Conservation (phyloP, 1,140 invertebrate genomes). For the Fopius arisanus region DNA sequence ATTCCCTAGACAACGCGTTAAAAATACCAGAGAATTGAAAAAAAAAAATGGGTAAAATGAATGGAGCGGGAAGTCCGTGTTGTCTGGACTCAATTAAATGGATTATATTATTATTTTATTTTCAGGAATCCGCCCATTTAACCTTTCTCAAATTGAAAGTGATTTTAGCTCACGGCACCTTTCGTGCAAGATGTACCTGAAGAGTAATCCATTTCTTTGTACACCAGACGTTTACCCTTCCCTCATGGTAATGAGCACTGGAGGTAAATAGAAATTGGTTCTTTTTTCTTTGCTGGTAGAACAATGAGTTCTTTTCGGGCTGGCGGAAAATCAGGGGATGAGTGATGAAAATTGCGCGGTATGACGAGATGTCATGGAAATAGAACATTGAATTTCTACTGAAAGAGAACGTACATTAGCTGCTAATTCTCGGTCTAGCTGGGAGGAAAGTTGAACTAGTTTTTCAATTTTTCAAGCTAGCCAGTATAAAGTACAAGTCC, state of each 20-base stretch:
- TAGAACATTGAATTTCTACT: constrained; percentile 20
- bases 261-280: background rate
- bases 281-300: background rate
- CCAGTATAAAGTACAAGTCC: constrained; percentile 65
- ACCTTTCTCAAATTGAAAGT: constrained; percentile 48
- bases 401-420: background rate
- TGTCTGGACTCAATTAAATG: background rate
- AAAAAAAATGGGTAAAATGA: constrained; percentile 3
- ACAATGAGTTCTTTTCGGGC: background rate
- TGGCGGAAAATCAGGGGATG: too few species aligned
- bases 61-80: background rate
- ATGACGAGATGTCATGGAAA: constrained; percentile 4
- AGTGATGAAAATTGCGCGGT: background rate
- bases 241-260: background rate
- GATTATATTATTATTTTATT: background rate
- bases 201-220: background rate
- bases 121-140: constrained; percentile 12
- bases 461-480: constrained; percentile 55
- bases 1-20: constrained; percentile 15
- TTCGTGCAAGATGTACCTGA: constrained; percentile 14
- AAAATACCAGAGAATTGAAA: constrained; percentile 1
- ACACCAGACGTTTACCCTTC: background rate
- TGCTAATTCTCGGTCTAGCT: too few species aligned
- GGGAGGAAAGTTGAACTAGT: constrained; percentile 59
- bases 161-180: constrained; percentile 49